Conservation (phyloP, 2,797 vertebrate genomes). For the Cirrhinus molitorella region DNA sequence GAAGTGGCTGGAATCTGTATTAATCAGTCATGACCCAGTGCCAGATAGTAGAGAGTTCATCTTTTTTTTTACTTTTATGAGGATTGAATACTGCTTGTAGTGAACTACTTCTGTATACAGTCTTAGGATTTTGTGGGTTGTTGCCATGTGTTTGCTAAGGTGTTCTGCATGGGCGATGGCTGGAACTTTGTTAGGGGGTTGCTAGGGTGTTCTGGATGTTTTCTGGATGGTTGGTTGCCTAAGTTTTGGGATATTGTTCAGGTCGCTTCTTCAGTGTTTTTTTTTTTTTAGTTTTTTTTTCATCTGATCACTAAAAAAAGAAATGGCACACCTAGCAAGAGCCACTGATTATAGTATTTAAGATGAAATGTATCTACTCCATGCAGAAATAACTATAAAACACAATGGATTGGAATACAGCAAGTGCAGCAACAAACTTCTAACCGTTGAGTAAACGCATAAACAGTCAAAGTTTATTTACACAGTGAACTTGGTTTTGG, state of each 20-base stretch:
- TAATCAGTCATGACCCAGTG: background rate
- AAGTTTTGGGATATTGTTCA: background rate
- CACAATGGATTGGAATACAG: background rate
- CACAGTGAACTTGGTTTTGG: conserved; percentile 31
- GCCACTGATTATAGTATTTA: background rate
- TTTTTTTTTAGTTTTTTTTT: background rate
- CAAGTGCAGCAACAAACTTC: background rate
- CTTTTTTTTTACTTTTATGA: background rate
- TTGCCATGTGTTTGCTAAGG: background rate
- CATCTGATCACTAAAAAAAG: background rate
- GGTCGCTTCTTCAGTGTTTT: background rate
- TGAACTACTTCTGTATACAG: background rate
- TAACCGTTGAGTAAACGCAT: conserved; percentile 17
- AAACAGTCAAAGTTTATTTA: conserved; percentile 47
- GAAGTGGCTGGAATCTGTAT: conserved; percentile 18
- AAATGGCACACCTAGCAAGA: background rate
- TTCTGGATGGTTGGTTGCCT: background rate
- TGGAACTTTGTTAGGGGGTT: too few species aligned
- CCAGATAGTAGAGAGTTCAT: conserved; percentile 10
- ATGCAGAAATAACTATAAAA: background rate
- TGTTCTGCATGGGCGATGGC: background rate
- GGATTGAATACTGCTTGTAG: background rate
- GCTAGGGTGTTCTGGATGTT: too few species aligned
- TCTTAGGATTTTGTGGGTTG: background rate
- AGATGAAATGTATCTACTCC: background rate